A percentile compares a stretch with the other conserved stretches of the same genome.
phyloP scores from a whole-genome alignment of 2,888 invertebrate species.

The Drosophila kambysellisi region DNA sequence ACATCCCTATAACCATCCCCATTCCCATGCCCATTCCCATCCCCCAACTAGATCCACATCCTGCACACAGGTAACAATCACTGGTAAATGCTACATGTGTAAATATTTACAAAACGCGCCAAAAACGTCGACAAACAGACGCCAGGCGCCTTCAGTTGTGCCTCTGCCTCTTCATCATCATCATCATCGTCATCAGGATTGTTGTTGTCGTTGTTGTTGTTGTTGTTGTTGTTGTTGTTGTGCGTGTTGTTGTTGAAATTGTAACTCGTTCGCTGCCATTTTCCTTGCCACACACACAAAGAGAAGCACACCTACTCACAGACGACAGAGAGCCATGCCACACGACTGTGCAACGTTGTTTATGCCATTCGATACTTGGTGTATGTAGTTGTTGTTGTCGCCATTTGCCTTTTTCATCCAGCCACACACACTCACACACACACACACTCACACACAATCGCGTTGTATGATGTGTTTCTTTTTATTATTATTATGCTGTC shows the following conservation, averaged over 20 bases:
- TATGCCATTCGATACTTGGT: slow-evolving; percentile 71
- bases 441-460: slow-evolving; percentile 4
- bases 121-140: slow-evolving; percentile 78
- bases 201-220: slow-evolving; percentile 27
- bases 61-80: slow-evolving; percentile 64
- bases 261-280: slow-evolving; percentile 51
- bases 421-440: slow-evolving; percentile 1
- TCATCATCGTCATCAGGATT: slow-evolving; percentile 5
- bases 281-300: slow-evolving; percentile 3
- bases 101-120: slow-evolving; percentile 81
- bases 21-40: not conserved
- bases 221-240: slow-evolving; percentile 25
- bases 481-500: slow-evolving; percentile 80
- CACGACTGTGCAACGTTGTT: slow-evolving; percentile 58
- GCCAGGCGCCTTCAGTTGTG: slow-evolving; percentile 65
- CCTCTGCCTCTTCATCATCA: slow-evolving; percentile 52
- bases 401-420: slow-evolving; percentile 13
- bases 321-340: slow-evolving; percentile 14
- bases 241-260: slow-evolving; percentile 31
- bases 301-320: slow-evolving; percentile 2
- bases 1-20: not conserved
- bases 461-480: slow-evolving; percentile 23
- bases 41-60: not conserved
- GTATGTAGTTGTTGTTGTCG: slow-evolving; percentile 33
- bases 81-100: slow-evolving; percentile 80